Conservation (phyloP, 2,797 vertebrate species). For the Paramormyrops hopkinsi region DNA sequence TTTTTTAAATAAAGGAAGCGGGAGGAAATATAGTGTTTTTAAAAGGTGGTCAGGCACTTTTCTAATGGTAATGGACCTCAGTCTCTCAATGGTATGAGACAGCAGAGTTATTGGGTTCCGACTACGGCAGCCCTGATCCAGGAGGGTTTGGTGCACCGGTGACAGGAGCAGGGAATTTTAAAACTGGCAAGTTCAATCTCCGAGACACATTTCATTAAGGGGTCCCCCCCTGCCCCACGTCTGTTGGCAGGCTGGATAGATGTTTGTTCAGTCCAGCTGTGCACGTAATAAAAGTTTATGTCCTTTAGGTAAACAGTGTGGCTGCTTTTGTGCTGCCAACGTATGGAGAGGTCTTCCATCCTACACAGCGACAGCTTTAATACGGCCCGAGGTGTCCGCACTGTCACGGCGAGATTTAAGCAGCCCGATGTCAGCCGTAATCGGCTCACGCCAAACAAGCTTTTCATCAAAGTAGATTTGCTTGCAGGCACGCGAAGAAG, state of each 20-base stretch:
- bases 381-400: not conserved
- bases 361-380: not conserved
- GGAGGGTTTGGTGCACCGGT: not conserved
- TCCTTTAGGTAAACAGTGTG: constrained; percentile 1
- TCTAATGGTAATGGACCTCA: not conserved
- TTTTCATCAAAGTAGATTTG: constrained; percentile 9
- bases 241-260: not conserved
- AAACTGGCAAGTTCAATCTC: not conserved
- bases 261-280: not conserved
- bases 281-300: not conserved
- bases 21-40: not conserved
- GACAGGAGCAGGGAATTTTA: not conserved
- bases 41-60: not conserved
- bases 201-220: constrained; percentile 1
- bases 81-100: not conserved
- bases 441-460: not conserved
- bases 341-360: not conserved
- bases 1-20: not conserved
- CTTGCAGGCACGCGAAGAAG: not conserved
- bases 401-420: not conserved
- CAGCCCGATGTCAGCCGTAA: not conserved
- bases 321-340: not conserved
- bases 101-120: not conserved
- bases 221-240: not conserved
- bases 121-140: not conserved